phyloP scores from a whole-genome alignment of 1,140 invertebrate genomes.

The Drosophila baimaii region DNA sequence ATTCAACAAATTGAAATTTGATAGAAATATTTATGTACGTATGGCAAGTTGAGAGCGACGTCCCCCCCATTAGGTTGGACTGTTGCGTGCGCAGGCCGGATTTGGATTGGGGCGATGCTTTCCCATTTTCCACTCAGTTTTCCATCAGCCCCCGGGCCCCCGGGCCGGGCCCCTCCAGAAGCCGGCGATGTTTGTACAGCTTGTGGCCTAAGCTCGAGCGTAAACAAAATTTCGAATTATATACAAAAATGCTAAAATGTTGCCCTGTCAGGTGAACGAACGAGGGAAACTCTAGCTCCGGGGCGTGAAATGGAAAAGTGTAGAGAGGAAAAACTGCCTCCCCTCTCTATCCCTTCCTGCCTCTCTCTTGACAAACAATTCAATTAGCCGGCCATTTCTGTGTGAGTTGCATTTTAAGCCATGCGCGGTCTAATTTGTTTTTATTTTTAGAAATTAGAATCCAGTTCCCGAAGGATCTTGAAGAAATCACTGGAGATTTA shows the following conservation, averaged over 20 bases:
- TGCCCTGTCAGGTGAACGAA: slow-evolving; percentile 50
- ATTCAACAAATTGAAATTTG: slow-evolving; percentile 80
- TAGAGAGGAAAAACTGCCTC: background rate
- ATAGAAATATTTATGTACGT: slow-evolving; percentile 74
- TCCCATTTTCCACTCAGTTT: background rate
- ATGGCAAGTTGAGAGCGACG: slow-evolving; percentile 5
- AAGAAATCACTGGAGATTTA: background rate
- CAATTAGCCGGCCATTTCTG: slow-evolving; percentile 38
- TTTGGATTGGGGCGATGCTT: slow-evolving; percentile 40
- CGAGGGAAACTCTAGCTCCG: slow-evolving; percentile 16
- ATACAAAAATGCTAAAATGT: slow-evolving; percentile 49
- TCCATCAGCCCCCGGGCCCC: slow-evolving; percentile 5
- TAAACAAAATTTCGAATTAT: slow-evolving; percentile 77
- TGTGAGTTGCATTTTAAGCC: slow-evolving; percentile 48
- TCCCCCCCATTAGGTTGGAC: background rate
- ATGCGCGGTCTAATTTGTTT: slow-evolving; percentile 15
- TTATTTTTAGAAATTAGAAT: slow-evolving; percentile 16
- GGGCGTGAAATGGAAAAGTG: slow-evolving; percentile 11
- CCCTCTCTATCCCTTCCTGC: background rate
- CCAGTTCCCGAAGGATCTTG: too few species aligned
- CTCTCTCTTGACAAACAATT: slow-evolving; percentile 35
- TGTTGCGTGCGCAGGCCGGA: slow-evolving; percentile 48
- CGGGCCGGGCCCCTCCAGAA: background rate
- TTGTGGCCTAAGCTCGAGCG: slow-evolving; percentile 65
- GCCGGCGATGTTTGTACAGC: slow-evolving; percentile 30